phyloP scores from a whole-genome alignment of 2,113 vertebrate species.

The Lucifuga dentata region DNA sequence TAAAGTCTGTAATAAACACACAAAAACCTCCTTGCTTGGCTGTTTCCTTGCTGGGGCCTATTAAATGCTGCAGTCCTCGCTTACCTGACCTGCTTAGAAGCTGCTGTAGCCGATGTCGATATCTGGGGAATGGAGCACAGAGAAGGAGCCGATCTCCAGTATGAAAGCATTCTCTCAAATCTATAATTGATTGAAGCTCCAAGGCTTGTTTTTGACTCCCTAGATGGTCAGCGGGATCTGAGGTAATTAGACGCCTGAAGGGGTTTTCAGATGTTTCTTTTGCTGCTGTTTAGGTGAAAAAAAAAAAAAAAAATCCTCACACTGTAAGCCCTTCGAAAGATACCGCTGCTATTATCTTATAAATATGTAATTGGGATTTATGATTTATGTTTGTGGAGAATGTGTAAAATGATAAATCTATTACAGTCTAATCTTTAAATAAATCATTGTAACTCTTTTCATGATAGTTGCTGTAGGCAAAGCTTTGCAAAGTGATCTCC shows the following conservation, averaged over 20 bases:
- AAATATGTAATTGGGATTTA: conserved; percentile 25
- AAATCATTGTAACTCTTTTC: conserved; percentile 32
- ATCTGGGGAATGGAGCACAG: conserved; percentile 24
- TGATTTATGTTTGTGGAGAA: conserved; percentile 1
- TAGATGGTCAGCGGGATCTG: conserved; percentile 56
- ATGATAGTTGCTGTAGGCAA: conserved; percentile 19
- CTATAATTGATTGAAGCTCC: conserved; percentile 62
- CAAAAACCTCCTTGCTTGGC: conserved; percentile 27
- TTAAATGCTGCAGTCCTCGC: conserved; percentile 37
- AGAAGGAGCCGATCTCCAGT: conserved; percentile 37
- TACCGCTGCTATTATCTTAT: conserved; percentile 24
- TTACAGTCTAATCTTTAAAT: conserved; percentile 35
- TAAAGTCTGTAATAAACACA: conserved; percentile 53
- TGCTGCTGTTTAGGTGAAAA: conserved; percentile 26
- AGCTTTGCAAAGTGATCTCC: conserved; percentile 26
- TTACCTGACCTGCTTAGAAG: conserved; percentile 28
- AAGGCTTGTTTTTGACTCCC: conserved; percentile 47
- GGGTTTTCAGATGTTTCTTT: conserved; percentile 35
- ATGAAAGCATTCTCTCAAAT: conserved; percentile 59
- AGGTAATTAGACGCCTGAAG: conserved; percentile 47
- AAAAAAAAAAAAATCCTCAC: not conserved
- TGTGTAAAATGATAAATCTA: conserved; percentile 13
- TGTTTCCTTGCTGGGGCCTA: conserved; percentile 29
- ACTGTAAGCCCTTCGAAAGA: not conserved
- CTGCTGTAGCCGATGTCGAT: conserved; percentile 41